Evolutionary conservation across 2,113 vertebrate species (phyloP).

Genomic region (Struthio camelus): DNA sequence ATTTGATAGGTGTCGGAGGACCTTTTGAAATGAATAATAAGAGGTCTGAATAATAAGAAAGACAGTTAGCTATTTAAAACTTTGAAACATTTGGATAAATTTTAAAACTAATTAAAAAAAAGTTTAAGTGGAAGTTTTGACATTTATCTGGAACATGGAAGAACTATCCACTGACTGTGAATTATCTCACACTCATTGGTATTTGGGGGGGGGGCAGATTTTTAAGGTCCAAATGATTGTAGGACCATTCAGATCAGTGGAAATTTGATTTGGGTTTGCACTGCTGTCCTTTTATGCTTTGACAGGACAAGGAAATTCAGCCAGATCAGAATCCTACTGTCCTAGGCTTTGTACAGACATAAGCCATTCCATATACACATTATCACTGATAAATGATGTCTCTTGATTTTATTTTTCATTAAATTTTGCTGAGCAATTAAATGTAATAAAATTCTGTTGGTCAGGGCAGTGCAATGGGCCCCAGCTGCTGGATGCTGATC

Average conservation of each 20-base stretch:
- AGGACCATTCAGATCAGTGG: background rate
- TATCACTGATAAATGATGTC: background rate
- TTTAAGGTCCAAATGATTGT: background rate
- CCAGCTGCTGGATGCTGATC: background rate
- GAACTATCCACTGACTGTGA: background rate
- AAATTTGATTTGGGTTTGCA: background rate
- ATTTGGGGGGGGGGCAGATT: background rate
- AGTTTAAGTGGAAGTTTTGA: conserved; percentile 53
- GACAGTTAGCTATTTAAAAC: conserved; percentile 33
- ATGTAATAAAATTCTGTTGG: background rate
- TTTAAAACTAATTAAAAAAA: conserved; percentile 54
- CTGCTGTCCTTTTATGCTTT: background rate
- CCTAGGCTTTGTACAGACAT: rapidly evolving
- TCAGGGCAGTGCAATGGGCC: background rate
- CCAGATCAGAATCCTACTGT: background rate
- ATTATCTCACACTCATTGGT: background rate
- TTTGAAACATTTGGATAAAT: conserved; percentile 53
- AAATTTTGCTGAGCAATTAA: background rate
- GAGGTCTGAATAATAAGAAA: conserved; percentile 49
- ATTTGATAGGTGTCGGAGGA: conserved; percentile 68
- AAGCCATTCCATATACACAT: background rate
- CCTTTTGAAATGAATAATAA: conserved; percentile 58
- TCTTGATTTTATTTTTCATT: background rate
- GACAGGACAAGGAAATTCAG: background rate
- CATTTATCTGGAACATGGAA: background rate